Evolutionary conservation across 2,888 invertebrate species (phyloP).

Genomic region (Holacanthella duospinosa): DNA sequence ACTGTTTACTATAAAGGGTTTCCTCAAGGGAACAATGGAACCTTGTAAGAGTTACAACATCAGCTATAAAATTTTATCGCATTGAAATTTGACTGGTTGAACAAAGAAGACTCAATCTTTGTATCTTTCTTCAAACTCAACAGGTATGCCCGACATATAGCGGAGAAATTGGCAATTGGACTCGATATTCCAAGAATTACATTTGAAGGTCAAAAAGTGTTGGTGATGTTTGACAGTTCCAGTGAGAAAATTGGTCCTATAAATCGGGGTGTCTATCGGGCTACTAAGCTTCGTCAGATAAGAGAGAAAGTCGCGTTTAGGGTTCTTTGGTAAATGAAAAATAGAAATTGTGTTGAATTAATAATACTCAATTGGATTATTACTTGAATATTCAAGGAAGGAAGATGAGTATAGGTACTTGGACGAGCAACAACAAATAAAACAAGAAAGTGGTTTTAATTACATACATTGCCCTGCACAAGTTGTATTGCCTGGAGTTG

Average conservation of each 20-base stretch:
- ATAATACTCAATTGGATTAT: background rate
- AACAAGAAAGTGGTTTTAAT: conserved; percentile 37
- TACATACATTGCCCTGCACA: conserved; percentile 44
- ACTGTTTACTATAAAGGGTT: conserved; percentile 56
- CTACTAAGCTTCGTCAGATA: conserved; percentile 56
- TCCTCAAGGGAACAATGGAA: conserved; percentile 53
- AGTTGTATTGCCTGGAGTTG: conserved; percentile 48
- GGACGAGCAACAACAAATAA: conserved; percentile 32
- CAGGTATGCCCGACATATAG: conserved; percentile 27
- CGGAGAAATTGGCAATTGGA: conserved; percentile 18
- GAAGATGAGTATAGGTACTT: conserved; percentile 13
- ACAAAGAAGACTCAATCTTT: too few species aligned
- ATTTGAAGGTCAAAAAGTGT: conserved; percentile 32
- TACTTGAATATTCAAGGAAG: conserved; percentile 7
- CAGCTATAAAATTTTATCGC: conserved; percentile 4
- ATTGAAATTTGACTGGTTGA: background rate
- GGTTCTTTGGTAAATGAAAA: conserved; percentile 48
- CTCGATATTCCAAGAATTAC: conserved; percentile 23
- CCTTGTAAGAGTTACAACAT: too few species aligned
- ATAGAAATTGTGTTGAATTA: background rate
- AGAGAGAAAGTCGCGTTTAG: conserved; percentile 47
- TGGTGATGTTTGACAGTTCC: conserved; percentile 25
- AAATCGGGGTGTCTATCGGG: conserved; percentile 52
- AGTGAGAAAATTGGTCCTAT: conserved; percentile 33
- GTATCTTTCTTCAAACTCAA: background rate